Evolutionary conservation across 2,888 invertebrate species (phyloP), one percentile per base, ranked within the genome.

Genomic region (Gastrophysa polygoni): DNA sequence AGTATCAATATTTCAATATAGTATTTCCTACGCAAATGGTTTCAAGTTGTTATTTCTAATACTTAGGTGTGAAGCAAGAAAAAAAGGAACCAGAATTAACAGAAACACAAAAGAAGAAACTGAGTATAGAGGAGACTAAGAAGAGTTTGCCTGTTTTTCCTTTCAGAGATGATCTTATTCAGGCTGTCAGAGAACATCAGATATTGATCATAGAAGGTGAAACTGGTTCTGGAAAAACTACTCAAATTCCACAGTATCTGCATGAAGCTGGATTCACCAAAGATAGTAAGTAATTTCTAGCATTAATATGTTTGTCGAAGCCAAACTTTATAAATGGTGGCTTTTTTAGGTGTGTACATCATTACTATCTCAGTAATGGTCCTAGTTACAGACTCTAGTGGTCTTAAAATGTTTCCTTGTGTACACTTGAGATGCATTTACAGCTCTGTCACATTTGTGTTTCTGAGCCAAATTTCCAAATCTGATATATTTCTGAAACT

Each of bases 171-270:
- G 91, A 94, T 77, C 85, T 99, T 20, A 91, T 99, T 71, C 86
- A 91, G 72, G 98, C 99, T 10, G 92, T 99, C n/a, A 87, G 84
- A 75, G 90, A 92, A 67, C 91, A 94, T 82, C 94, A 95, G 83
- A 87, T 89, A 75, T 83, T 98, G 20, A 98, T 98, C 72, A 94
- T 98, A 65, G 97, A 97, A 84, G 99, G 99, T 57, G 98, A 98
- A 84, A 99, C 98, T 5, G 99, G 99, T 0, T 97, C 96, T 10
- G 98, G 98, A 2, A 99, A 99, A 86, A 99, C 98, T 0, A 99
- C 99, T 7, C 98, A 99, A 84, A 95, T 99, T 71, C 98, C 98
- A 0, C 98, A 99, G 81, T 98, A 98, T 82, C 85, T 99, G 8
- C 90, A 96, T 79, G 97, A 99, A 78, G 92, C 96, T 49, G 98